Evolutionary conservation across 2,888 invertebrate species (phyloP), one percentile per base, ranked within the genome.

Genomic region (Adelphocoris suturalis): DNA sequence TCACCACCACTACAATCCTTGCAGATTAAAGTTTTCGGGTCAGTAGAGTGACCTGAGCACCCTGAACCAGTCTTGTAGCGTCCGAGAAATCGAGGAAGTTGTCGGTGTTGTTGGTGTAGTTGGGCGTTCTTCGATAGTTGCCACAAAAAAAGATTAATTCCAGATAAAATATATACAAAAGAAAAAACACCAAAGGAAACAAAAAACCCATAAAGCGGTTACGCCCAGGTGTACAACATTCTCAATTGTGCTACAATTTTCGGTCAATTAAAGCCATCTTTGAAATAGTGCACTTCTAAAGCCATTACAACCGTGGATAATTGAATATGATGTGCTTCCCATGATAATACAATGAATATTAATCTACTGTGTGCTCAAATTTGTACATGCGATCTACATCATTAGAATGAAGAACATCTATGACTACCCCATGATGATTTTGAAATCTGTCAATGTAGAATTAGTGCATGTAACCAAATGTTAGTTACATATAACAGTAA

Each of bases 51-150:
- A 68, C 12, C 68, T 46, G 86, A 86, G 75, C 68, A 55, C 52
- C 11, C 75, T 86, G 86, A 75, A 75, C 86, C 86, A 86, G 68
- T 86, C 86, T 86, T 86, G 75, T 86, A 86, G 68, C 37, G 86
- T 86, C 46, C 86, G 86, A 28, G 86, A 68, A 68, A 86, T 86
- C 86, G 86, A 86, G 12, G 75, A 46, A 16, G 47, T 48, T 13
- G 86, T 75, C 37, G 86, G 37, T 37, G 37, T 37, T 37, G 37
- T 46, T 9, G 86, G 28, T 19, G 86, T 3, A 19, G 61, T 86
- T 9, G 86, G 47, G 46, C 75, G 86, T 68, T 86, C 86, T 86
- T 86, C 86, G 76, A 68, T 47, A 82, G 27, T 82, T 76, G 68
- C 28, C 86, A 86, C 47, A 86, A 46, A 86, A 86, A 68, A 47